phyloP scores from a whole-genome alignment of 1,140 invertebrate species.

The Sweltsa coloradensis region DNA sequence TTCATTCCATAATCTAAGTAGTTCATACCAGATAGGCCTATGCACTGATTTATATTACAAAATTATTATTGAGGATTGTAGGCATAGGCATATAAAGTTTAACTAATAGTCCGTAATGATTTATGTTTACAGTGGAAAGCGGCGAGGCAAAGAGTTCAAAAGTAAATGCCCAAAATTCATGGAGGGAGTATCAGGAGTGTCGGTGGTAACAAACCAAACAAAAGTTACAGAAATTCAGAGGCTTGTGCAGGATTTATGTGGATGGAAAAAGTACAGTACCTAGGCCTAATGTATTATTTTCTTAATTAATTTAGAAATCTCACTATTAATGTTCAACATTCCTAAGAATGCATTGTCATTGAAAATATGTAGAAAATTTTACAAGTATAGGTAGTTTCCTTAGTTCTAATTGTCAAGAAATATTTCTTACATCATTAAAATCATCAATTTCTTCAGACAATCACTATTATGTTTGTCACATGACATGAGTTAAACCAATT shows the following conservation, averaged over 20 bases:
- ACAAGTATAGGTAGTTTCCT: no score
- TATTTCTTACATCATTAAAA: background rate
- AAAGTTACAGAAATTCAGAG: slow-evolving; percentile 56
- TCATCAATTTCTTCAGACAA: no score
- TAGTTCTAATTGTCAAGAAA: no score
- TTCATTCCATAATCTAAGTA: no score
- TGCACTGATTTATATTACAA: no score
- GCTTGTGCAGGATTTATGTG: slow-evolving; percentile 69
- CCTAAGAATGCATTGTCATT: slow-evolving; percentile 10
- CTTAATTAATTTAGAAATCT: slow-evolving; percentile 4
- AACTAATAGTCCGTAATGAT: no score
- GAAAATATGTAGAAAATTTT: no score
- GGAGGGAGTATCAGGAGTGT: slow-evolving; percentile 65
- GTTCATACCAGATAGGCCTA: no score
- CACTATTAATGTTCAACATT: background rate
- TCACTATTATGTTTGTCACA: no score
- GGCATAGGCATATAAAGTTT: no score
- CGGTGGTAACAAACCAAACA: slow-evolving; percentile 42
- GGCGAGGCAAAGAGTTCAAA: slow-evolving; percentile 29
- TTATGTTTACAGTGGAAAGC: slow-evolving; percentile 17
- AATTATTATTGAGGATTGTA: no score
- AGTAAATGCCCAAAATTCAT: slow-evolving; percentile 62
- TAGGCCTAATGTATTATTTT: background rate
- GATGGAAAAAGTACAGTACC: slow-evolving; percentile 46
- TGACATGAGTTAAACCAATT: no score